Evolutionary conservation across 1,140 invertebrate genomes (phyloP).

Genomic region (Musca vetustissima): DNA sequence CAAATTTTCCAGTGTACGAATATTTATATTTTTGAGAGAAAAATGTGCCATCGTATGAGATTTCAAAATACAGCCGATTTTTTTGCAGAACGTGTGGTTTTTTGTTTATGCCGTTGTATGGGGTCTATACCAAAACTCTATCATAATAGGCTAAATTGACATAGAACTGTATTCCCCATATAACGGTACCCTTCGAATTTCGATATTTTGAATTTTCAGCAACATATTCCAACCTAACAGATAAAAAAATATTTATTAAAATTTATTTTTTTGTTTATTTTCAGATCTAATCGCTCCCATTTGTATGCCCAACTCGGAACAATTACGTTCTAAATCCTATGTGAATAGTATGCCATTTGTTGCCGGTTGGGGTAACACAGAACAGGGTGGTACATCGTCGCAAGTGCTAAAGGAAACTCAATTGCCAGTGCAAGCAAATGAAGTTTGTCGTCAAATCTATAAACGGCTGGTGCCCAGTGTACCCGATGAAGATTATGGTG

Average conservation of each 20-base stretch:
- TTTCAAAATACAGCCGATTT: too few relatives aligned
- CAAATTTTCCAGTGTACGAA: too few relatives aligned
- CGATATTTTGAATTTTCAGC: too few relatives aligned
- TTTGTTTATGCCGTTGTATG: too few relatives aligned
- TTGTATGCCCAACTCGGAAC: constrained; percentile 63
- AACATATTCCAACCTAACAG: too few relatives aligned
- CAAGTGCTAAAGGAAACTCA: constrained; percentile 64
- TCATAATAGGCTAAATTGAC: too few relatives aligned
- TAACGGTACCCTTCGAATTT: too few relatives aligned
- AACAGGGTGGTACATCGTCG: constrained; percentile 60
- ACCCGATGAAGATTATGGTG: constrained; percentile 60
- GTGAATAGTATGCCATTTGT: constrained; percentile 60
- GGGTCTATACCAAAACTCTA: too few relatives aligned
- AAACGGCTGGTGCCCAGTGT: constrained; percentile 45
- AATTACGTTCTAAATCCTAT: constrained; percentile 54
- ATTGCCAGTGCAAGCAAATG: constrained; percentile 66
- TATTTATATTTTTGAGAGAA: too few relatives aligned
- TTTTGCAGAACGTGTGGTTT: too few relatives aligned
- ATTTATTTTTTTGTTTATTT: constrained; percentile 60
- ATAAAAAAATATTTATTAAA: constrained; percentile 47
- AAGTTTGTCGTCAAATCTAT: constrained; percentile 64
- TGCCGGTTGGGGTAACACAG: constrained; percentile 69
- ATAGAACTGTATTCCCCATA: too few relatives aligned
- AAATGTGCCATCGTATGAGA: too few relatives aligned
- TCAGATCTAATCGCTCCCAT: constrained; percentile 65